Base-by-base conservation (phyloP, 2,113 vertebrate species). In the Gorsachius goisagi region DNA sequence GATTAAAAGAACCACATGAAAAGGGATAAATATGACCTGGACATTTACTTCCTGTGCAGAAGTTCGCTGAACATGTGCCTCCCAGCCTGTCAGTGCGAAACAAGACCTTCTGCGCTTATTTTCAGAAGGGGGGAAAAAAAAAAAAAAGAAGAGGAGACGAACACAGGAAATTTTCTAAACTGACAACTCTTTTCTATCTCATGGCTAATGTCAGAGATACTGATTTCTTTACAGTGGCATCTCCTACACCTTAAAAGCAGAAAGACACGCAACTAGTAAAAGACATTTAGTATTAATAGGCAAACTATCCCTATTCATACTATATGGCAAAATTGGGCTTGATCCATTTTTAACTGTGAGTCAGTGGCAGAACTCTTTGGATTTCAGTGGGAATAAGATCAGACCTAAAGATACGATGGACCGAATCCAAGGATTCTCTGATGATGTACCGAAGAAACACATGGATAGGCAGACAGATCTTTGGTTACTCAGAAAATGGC, bases 1-100 rank as follows among this genome's bases (percentile, higher is more conserved):
- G 98, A 98, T 98, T 98, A 98, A 98, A 98, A 98, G 98, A 98
- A 98, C 99, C 99, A 99, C 99, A 99, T 99, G 98, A 99, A 99
- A 98, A 97, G 96, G 92, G 95, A 98, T 97, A 85, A 96, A 95
- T 95, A 92, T 97, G 98, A 99, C 98, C 99, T 98, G 98, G 98
- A 98, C 97, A 97, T 98, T 98, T 98, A 98, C 98, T 99, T 99
- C 99, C 99, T 99, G 98, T 98, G 98, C 98, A 98, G 98, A 98
- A 99, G 98, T 99, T 98, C 97, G 95, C 91, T 72, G 97, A 97
- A 98, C 99, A 99, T 99, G 98, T 99, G 99, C 98, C 97, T 98
- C 98, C 98, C 98, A 99, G 98, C 97, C 97, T 96, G 94, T 94
- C 92, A 74, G 64, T 67, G 63, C 1, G 49, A 96, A 97, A 94